A percentile compares a stretch with the other conserved stretches of the same genome.
Evolutionary conservation across 2,797 vertebrate species (phyloP).

Genomic region (Acanthornis magna): DNA sequence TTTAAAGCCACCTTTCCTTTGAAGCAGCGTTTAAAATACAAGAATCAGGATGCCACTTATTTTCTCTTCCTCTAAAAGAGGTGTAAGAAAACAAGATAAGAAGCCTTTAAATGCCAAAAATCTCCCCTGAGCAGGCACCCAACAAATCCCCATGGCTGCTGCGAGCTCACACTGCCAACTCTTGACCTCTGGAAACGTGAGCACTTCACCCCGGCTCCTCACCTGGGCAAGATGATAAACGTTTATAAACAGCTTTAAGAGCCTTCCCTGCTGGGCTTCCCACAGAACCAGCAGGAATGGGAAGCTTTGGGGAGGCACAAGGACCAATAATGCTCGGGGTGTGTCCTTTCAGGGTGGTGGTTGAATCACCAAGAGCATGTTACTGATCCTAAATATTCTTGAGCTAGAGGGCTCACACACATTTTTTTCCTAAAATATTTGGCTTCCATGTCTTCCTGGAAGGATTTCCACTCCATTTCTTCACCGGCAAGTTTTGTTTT

Average conservation of each 20-base stretch:
- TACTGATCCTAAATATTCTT: neutral
- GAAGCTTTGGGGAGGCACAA: neutral
- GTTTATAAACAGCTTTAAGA: neutral
- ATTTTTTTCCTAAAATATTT: neutral
- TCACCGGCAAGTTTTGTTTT: neutral
- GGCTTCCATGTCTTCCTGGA: neutral
- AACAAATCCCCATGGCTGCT: neutral
- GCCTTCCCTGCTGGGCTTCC: neutral
- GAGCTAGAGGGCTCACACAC: neutral
- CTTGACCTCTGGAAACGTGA: fast-evolving
- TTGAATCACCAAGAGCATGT: neutral
- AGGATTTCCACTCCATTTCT: neutral
- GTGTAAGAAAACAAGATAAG: neutral
- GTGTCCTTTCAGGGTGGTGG: neutral
- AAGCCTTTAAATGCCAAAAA: neutral
- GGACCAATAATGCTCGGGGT: too few species aligned
- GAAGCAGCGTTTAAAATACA: neutral
- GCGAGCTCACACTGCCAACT: neutral
- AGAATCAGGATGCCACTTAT: neutral
- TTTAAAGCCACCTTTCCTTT: neutral
- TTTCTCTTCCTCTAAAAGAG: neutral
- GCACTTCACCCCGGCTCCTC: neutral
- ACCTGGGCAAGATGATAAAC: neutral
- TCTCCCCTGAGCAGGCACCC: neutral
- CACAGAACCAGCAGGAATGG: fast-evolving